Base-by-base conservation (phyloP, 1,140 invertebrate genomes). In the Octopus bimaculoides region DNA sequence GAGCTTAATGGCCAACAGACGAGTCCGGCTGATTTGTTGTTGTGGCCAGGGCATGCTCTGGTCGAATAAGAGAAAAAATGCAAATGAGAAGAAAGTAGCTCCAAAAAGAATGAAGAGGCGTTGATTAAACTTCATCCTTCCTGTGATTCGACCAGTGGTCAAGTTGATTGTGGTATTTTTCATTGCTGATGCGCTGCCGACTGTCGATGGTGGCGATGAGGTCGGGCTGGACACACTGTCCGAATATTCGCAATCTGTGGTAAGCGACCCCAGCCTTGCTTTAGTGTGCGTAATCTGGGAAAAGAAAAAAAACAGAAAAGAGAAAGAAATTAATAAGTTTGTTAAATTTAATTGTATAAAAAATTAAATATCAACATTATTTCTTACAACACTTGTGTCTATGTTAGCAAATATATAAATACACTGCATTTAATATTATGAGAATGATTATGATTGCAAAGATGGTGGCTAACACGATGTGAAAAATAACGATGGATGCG, bases 61-160 rank as follows among this genome's bases (percentile, higher is more conserved):
- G 71, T 83, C 80, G 20, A 84, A 79, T 77, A 83, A 81, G 14
- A 86, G 79, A 17, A 86, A 52, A n/a, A 81, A 84, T 10, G 82
- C 76, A 12, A 86, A 75, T 12, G 82, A 77, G n/a, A 86, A 79
- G 75, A 83, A 79, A n/a, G 82, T 77, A 73, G 82, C 78, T 20
- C 82, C 81, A 61, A 81, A 83, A 75, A 86, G 76, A 41, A 84
- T 84, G 7, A 83, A 77, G 10, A 86, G 79, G 53, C 85, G 84
- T 77, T 86, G 85, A 73, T 84, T 85, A 83, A 86, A 87, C 81
- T 86, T 87, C 85, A 87, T 87, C 82, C 82, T 86, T 81, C 79
- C 61, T 80, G 74, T 56, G 52, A 55, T 78, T 20, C 69, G 54
- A 54, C 74, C 54, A 17, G 56, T 52, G 55, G 52, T 17, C 54